Evolutionary conservation across 2,113 vertebrate genomes (phyloP).

Genomic region (Silurus asotus): DNA sequence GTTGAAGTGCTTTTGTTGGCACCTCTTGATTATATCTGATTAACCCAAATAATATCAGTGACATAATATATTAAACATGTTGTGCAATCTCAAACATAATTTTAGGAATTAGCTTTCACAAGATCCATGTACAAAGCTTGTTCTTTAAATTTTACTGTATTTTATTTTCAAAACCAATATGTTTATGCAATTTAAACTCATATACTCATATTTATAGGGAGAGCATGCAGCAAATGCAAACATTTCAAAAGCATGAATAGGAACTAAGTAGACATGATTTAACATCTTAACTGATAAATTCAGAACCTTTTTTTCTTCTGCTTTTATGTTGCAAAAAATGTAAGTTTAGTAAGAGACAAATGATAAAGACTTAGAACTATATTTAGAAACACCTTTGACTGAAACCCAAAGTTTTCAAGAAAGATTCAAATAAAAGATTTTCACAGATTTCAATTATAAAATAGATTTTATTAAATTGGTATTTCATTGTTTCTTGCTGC

Average conservation of each 20-base stretch:
- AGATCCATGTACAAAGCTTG: background rate
- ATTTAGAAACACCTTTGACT: background rate
- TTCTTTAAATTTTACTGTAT: background rate
- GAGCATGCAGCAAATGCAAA: background rate
- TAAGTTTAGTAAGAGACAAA: background rate
- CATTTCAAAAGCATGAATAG: background rate
- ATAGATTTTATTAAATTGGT: background rate
- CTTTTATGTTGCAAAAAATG: background rate
- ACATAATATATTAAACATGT: background rate
- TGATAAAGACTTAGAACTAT: background rate
- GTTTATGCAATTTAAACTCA: background rate
- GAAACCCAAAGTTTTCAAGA: background rate
- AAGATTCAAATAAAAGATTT: background rate
- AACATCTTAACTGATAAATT: background rate
- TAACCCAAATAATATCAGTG: background rate
- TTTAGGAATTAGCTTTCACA: background rate
- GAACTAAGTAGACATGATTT: background rate
- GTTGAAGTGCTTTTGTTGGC: slow-evolving; percentile 85
- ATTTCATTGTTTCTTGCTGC: background rate
- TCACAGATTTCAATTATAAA: background rate
- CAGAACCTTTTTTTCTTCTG: background rate
- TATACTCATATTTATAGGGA: background rate
- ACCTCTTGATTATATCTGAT: slow-evolving; percentile 17
- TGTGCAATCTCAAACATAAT: background rate
- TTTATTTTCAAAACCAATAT: background rate